Base-by-base conservation (phyloP, 2,888 invertebrate genomes). In the Gibbula magus region DNA sequence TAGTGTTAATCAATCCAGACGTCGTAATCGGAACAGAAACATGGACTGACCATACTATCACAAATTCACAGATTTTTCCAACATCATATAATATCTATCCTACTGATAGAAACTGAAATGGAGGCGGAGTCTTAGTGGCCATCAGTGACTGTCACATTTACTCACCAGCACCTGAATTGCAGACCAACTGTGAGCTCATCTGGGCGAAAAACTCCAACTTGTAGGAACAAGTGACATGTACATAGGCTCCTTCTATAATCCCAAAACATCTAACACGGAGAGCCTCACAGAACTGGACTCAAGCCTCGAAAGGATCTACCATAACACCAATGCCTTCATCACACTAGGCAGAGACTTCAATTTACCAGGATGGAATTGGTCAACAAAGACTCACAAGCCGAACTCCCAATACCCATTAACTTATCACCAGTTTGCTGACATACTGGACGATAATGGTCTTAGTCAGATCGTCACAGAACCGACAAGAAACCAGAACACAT, bases 61-160 rank as follows among this genome's bases (percentile, higher is more conserved):
- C 35, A 18, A 80, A 80, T 20, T 16, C 22, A 22, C 78, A 82
- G 56, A 77, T 83, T 16, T 73, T 83, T 25, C 80, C 81, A 73
- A 22, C 56, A 13, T n/a, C 51, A 0, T 82, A 74, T 35, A 77
- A 52, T 0, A 16, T 83, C n/a, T 81, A 75, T 39, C 13, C 81
- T 8, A 82, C 82, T 10, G 82, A 81, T 67, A 35, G 84, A n/a
- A 78, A 78, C 5, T 10, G 70, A 18, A 79, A 75, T 51, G 81
- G 78, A 16, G 79, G 84, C 10, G 81, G 82, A 22, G 84, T 81
- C 8, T 54, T 82, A 22, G 29, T 84, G n/a, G 82, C 82, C 10
- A 52, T 84, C 20, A 77, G 61, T 13, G 56, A 78, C 7, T 29
- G 75, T 13, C 39, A 81, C 16, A 25, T 80, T 39, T 66, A 45